A percentile compares a stretch with the other conserved stretches of the same genome.
These are phyloP conservation scores for Harpalus rufipes DNA, from an alignment of 2,888 invertebrate species.

Conservation along the genomic window DNA sequence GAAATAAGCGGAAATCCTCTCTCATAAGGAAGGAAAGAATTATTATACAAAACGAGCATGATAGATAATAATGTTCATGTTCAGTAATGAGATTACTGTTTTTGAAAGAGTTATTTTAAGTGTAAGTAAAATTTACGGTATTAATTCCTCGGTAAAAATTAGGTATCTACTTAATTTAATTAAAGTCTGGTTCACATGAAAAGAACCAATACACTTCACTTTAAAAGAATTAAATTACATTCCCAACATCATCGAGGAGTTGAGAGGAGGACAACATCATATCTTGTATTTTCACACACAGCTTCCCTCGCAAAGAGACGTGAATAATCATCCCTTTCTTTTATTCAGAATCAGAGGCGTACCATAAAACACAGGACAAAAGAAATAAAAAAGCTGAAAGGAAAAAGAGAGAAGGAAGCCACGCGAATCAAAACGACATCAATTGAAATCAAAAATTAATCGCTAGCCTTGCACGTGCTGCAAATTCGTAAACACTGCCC, in stretches of 20 bases:
- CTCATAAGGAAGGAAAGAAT: too few relatives aligned
- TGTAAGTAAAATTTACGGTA: not conserved
- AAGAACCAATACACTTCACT: not conserved
- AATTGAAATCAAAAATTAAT: slow-evolving; percentile 65
- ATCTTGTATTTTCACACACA: slow-evolving; percentile 47
- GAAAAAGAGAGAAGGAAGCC: slow-evolving; percentile 32
- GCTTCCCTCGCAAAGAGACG: slow-evolving; percentile 18
- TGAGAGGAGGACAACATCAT: slow-evolving; percentile 18
- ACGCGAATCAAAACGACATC: slow-evolving; percentile 62
- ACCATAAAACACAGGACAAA: slow-evolving; percentile 29
- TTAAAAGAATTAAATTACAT: slow-evolving; percentile 43
- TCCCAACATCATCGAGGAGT: not conserved
- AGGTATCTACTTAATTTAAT: slow-evolving; percentile 7
- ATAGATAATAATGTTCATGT: not conserved
- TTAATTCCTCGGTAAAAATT: slow-evolving; percentile 22
- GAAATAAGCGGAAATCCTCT: too few relatives aligned
- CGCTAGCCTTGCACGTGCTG: slow-evolving; percentile 30
- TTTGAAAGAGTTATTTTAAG: not conserved
- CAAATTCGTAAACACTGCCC: slow-evolving; percentile 37
- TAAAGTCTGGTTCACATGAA: not conserved
- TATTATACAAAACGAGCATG: not conserved
- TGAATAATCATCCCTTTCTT: slow-evolving; percentile 42
- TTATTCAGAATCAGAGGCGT: slow-evolving; percentile 52
- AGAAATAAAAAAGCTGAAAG: slow-evolving; percentile 43
- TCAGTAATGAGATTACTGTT: not conserved